Evolutionary conservation across 2,113 vertebrate genomes (phyloP).

Genomic region (Eclectus roratus): DNA sequence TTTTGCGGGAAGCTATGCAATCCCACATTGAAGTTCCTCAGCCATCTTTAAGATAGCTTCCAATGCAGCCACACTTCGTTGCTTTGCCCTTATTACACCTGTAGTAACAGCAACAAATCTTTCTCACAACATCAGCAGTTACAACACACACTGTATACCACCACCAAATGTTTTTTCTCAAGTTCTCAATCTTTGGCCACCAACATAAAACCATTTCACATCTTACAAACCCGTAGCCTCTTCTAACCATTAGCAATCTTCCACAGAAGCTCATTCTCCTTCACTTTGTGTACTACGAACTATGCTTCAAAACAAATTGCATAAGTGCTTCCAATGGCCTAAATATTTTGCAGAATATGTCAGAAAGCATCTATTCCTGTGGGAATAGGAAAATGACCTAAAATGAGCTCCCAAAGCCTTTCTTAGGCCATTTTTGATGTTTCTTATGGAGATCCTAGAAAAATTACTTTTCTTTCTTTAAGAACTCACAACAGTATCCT

Average conservation of each 20-base stretch:
- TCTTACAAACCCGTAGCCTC: not conserved
- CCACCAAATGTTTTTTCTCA: not conserved
- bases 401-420: not conserved
- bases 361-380: not conserved
- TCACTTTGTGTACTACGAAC: not conserved
- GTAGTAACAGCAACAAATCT: not conserved
- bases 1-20: not conserved
- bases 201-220: not conserved
- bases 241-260: not conserved
- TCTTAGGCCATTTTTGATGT: not conserved
- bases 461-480: not conserved
- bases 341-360: not conserved
- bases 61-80: not conserved
- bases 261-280: not conserved
- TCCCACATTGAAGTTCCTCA: not conserved
- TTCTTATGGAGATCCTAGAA: not conserved
- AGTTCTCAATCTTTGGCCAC: not conserved
- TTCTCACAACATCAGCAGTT: not conserved
- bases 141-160: not conserved
- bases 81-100: not conserved
- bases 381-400: not conserved
- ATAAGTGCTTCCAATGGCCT: not conserved
- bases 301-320: not conserved
- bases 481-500: not conserved
- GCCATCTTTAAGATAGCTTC: not conserved